These are phyloP conservation scores for Bostrychus sinensis DNA, from an alignment of 2,113 vertebrate genomes.

Conservation along the genomic window DNA sequence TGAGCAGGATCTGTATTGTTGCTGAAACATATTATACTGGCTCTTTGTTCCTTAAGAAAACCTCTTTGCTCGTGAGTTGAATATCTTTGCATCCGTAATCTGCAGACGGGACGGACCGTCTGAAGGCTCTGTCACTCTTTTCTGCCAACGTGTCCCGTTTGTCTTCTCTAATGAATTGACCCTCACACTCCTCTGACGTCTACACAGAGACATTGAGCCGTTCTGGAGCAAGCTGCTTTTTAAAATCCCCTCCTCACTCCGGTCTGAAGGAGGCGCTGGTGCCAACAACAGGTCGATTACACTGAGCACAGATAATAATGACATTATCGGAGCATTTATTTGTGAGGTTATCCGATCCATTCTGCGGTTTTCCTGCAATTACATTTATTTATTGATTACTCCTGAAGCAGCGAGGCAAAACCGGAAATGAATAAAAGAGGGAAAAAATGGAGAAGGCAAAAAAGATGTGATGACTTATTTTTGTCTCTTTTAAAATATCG, in stretches of 20 bases:
- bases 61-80: slow-evolving; percentile 15
- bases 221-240: slow-evolving; percentile 41
- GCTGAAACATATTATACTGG: too few relatives aligned
- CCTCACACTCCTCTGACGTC: slow-evolving; percentile 61
- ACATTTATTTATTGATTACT: slow-evolving; percentile 73
- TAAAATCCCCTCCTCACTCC: slow-evolving; percentile 22
- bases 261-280: slow-evolving; percentile 41
- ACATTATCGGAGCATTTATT: slow-evolving; percentile 75
- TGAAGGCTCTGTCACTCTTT: slow-evolving; percentile 40
- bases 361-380: slow-evolving; percentile 60
- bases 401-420: slow-evolving; percentile 28
- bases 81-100: slow-evolving; percentile 27
- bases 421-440: slow-evolving; percentile 29
- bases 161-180: slow-evolving; percentile 72
- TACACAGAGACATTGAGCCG: slow-evolving; percentile 61
- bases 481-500: slow-evolving; percentile 32
- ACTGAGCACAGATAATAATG: slow-evolving; percentile 67
- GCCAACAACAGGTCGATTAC: slow-evolving; percentile 71
- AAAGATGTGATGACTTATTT: slow-evolving; percentile 19
- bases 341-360: slow-evolving; percentile 69
- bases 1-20: too few relatives aligned
- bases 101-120: slow-evolving; percentile 32
- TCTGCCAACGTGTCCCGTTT: slow-evolving; percentile 47
- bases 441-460: slow-evolving; percentile 1
- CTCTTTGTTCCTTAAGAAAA: not conserved